A percentile compares a stretch with the other conserved stretches of the same genome.
Conservation (phyloP, 2,113 vertebrate species). For the Noturus placidus region DNA sequence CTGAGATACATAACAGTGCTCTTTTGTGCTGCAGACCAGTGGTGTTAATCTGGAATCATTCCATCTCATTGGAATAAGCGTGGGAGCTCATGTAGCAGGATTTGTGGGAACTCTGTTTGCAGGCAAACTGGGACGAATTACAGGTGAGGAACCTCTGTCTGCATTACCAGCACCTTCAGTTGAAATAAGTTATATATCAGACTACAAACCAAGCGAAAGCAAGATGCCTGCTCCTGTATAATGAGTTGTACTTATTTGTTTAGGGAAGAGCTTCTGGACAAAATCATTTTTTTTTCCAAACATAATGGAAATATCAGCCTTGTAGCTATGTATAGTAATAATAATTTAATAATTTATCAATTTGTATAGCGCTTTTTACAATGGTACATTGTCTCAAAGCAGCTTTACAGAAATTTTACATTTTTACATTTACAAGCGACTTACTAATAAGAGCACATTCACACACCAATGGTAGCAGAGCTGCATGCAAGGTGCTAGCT, state of each 20-base stretch:
- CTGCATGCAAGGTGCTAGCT: too few relatives aligned
- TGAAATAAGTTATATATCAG: neutral
- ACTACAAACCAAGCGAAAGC: neutral
- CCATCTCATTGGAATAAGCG: slow-evolving; percentile 91
- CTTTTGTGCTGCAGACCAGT: slow-evolving; percentile 67
- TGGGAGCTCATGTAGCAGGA: slow-evolving; percentile 88
- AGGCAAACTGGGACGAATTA: slow-evolving; percentile 88
- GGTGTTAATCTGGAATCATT: slow-evolving; percentile 80
- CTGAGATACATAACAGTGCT: neutral
- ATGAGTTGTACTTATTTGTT: neutral
- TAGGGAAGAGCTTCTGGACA: neutral
- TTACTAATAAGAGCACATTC: too few relatives aligned
- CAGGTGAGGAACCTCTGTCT: slow-evolving; percentile 74
- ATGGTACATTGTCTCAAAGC: too few relatives aligned
- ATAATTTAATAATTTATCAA: too few relatives aligned
- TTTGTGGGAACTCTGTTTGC: slow-evolving; percentile 85
- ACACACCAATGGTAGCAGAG: too few relatives aligned
- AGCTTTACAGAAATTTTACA: too few relatives aligned
- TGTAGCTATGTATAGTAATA: neutral
- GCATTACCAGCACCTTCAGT: neutral
- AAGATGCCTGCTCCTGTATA: neutral
- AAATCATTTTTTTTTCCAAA: neutral
- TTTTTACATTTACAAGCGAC: too few relatives aligned
- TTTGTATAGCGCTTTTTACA: too few relatives aligned
- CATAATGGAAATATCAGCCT: neutral